Base-by-base conservation (phyloP, 2,113 vertebrate species). In the Paramormyrops kingsleyae region DNA sequence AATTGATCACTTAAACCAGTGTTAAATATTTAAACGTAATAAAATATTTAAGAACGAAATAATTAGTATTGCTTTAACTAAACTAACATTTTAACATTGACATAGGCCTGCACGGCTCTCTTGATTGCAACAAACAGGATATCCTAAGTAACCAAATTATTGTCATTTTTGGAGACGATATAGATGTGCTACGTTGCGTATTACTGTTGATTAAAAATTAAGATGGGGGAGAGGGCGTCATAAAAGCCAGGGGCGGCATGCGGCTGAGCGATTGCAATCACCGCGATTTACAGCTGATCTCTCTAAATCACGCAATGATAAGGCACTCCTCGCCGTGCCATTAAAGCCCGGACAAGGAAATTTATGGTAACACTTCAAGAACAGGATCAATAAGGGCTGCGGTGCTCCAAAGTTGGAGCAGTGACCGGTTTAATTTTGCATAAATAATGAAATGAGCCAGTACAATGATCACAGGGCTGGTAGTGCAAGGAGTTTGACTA, bases 1-100 rank as follows among this genome's bases (percentile, higher is more conserved):
- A 94, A 91, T 94, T 95, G 94, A 95, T 94, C 94, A 94, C 94
- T 94, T 95, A 95, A 95, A 94, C 93, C 94, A 89, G 91, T 94
- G 93, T 93, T 94, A 93, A 95, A 95, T 93, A 93, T 91, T 92
- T 80, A 92, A 93, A 89, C 91, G 91, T 92, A 66, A 92, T 93
- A 92, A 94, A 80, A 80, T 42, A 80, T 80, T 80, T 94, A 93
- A 94, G 93, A 93, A 91, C 74, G n/a, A 91, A 92, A 91, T 90
- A 91, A 89, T 89, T 91, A 92, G 89, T 90, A 90, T 93, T 93
- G 93, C 92, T 80, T 62, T 84, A 89, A 92, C 92, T 90, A 83
- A 77, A 92, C 89, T 92, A 92, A 83, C 39, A 0, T 50, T 87
- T 93, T 93, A 87, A 91, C 88, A 91, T 93, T 92, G 35, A 19